Percentiles rank a stretch among this genome's conserved stretches.
Evolutionary conservation across 2,797 vertebrate genomes (phyloP).

Genomic region (Melanotaenia nigrans): DNA sequence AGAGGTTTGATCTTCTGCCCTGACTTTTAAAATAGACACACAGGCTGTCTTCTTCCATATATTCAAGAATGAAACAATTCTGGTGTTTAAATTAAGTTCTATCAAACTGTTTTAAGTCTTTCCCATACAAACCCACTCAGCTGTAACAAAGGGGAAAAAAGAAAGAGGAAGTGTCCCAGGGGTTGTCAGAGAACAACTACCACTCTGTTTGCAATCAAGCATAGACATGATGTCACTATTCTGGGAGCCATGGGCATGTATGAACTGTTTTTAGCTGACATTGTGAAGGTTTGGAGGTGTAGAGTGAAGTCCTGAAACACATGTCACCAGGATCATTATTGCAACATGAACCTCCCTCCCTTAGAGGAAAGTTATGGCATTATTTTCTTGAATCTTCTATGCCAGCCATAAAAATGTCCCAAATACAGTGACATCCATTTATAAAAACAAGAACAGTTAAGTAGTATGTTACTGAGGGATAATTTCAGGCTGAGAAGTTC

Average conservation of each 20-base stretch:
- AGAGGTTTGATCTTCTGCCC: slow-evolving; percentile 20
- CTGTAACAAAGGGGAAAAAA: slow-evolving; percentile 26
- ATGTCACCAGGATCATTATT: slow-evolving; percentile 41
- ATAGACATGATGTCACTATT: slow-evolving; percentile 62
- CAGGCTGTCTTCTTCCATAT: slow-evolving; percentile 25
- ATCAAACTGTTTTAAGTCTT: slow-evolving; percentile 34
- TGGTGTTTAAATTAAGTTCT: not conserved
- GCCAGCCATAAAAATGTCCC: not conserved
- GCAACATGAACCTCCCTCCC: slow-evolving; percentile 22
- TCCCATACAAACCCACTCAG: slow-evolving; percentile 30
- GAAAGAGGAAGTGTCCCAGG: slow-evolving; percentile 45
- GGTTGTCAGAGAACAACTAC: slow-evolving; percentile 55
- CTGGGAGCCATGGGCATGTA: slow-evolving; percentile 41
- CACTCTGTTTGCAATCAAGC: slow-evolving; percentile 66
- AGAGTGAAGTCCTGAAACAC: slow-evolving; percentile 54
- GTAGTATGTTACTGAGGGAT: not conserved
- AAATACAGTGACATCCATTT: not conserved
- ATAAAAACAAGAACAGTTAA: not conserved
- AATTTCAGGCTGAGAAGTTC: slow-evolving; percentile 18
- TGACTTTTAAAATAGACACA: slow-evolving; percentile 16
- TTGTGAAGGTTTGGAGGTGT: slow-evolving; percentile 45
- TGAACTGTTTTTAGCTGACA: slow-evolving; percentile 28
- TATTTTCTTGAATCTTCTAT: slow-evolving; percentile 11
- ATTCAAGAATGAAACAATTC: slow-evolving; percentile 43
- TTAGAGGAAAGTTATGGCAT: not conserved